Percentiles rank a stretch among this genome's conserved stretches.
These are phyloP conservation scores for Lagorchestes hirsutus DNA, from an alignment of 2,797 vertebrate species.

Conservation along the genomic window DNA sequence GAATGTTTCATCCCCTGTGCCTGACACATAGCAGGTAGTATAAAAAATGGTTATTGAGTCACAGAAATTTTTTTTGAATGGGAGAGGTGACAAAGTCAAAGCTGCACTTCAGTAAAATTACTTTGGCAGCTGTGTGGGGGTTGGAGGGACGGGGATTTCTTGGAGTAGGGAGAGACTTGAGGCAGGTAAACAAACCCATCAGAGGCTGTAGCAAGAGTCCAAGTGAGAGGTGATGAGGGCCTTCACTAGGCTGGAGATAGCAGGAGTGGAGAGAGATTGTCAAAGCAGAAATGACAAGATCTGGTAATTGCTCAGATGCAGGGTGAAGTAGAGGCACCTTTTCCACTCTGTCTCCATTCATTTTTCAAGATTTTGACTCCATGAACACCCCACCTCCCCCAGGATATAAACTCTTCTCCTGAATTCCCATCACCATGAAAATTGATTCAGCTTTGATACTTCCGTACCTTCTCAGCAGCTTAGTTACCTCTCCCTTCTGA, in stretches of 20 bases:
- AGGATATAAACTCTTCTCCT: not conserved
- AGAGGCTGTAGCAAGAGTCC: not conserved
- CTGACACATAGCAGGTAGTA: not conserved
- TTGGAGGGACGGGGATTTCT: not conserved
- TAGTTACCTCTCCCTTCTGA: not conserved
- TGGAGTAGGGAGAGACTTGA: not conserved
- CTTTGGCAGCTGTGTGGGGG: not conserved
- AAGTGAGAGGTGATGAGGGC: not conserved
- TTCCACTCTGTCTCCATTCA: not conserved
- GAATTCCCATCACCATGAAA: not conserved
- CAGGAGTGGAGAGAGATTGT: not conserved
- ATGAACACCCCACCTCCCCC: not conserved
- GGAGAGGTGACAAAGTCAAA: not conserved
- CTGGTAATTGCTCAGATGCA: not conserved
- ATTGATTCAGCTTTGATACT: not conserved
- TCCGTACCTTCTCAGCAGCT: not conserved
- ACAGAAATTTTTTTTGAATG: not conserved
- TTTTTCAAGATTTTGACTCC: not conserved
- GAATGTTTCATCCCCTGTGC: not conserved
- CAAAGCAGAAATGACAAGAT: not conserved
- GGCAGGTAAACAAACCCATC: not conserved
- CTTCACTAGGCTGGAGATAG: not conserved
- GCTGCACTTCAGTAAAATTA: not conserved
- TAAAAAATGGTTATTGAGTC: not conserved
- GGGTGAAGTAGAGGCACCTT: not conserved